Evolutionary conservation across 2,888 invertebrate species (phyloP).

Genomic region (Brachyopa scutellaris): DNA sequence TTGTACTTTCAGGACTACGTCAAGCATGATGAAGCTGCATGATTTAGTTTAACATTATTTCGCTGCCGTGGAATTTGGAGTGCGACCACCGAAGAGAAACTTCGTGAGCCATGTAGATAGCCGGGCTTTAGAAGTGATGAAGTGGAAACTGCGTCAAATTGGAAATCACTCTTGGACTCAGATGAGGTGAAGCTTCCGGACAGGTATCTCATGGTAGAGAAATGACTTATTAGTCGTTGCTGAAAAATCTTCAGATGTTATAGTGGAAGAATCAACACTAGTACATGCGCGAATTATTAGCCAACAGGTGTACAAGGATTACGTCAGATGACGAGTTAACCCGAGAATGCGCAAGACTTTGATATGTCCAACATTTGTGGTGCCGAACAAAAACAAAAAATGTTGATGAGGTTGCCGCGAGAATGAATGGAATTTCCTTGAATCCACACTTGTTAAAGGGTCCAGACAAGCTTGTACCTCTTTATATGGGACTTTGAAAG

Average conservation of each 20-base stretch:
- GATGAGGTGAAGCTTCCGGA: conserved; percentile 13
- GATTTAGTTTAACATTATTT: conserved; percentile 28
- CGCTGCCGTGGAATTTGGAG: conserved; percentile 33
- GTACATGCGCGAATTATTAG: background rate
- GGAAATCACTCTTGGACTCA: conserved; percentile 6
- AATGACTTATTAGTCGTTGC: background rate
- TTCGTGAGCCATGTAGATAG: conserved; percentile 1
- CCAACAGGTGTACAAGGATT: background rate
- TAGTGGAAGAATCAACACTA: conserved; percentile 29
- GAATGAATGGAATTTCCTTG: background rate
- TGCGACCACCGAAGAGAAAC: background rate
- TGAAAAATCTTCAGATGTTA: background rate
- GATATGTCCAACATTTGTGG: background rate
- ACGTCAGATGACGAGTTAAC: background rate
- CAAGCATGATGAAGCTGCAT: conserved; percentile 21
- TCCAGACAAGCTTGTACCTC: background rate
- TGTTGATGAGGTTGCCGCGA: conserved; percentile 1
- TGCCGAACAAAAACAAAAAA: background rate
- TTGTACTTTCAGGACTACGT: background rate
- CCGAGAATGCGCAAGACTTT: background rate
- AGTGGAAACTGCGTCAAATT: background rate
- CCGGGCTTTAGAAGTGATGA: conserved; percentile 19
- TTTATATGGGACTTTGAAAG: too few relatives aligned
- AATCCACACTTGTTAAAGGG: background rate
- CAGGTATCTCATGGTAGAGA: conserved; percentile 14